Evolutionary conservation across 2,888 invertebrate genomes (phyloP), one percentile per base, ranked within the genome.

Genomic region (Caenorhabditis japonica): DNA sequence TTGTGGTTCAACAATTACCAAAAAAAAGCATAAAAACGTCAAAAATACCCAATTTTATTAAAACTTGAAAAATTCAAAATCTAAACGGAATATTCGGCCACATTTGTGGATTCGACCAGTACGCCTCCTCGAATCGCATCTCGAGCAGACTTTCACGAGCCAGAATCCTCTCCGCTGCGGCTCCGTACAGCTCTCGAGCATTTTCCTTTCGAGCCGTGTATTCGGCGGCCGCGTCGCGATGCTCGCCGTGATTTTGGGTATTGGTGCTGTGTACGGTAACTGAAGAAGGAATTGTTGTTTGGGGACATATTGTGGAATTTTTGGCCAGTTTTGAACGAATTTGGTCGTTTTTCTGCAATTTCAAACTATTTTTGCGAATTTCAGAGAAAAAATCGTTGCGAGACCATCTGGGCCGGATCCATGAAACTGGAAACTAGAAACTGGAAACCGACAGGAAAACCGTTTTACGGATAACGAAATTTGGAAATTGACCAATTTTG

Each of bases 51-150:
- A 46, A 38, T 38, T 41, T 27, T 21, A n/a, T 10, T 8, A 33
- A 43, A 19, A 30, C 19, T 17, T 34, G 3, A 25, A 39, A 27
- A 27, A 15, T 3, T 66, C 34, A 72, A 21, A 72, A 72, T 53
- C 51, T 34, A 36, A 72, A 55, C 8, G 72, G 72, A 55, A 72
- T 72, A 56, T 66, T 66, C 4, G 72, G 72, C 72, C 72, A 72
- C 27, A 66, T 34, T 33, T 59, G 53, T 4, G 72, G 64, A 41
- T 47, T 55, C 27, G 36, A 17, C 2, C 59, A 34, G 36, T 38
- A 66, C 19, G 52, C 66, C 1, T 39, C 4, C 33, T 73, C 73
- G 21, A 73, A 73, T 19, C 41, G 17, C 59, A 73, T 60, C 25
- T 68, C 61, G 8, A 68, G 2, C 7, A 21, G 27, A 17, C 62